phyloP scores from a whole-genome alignment of 1,140 invertebrate genomes.

The Eubasilissa regina region DNA sequence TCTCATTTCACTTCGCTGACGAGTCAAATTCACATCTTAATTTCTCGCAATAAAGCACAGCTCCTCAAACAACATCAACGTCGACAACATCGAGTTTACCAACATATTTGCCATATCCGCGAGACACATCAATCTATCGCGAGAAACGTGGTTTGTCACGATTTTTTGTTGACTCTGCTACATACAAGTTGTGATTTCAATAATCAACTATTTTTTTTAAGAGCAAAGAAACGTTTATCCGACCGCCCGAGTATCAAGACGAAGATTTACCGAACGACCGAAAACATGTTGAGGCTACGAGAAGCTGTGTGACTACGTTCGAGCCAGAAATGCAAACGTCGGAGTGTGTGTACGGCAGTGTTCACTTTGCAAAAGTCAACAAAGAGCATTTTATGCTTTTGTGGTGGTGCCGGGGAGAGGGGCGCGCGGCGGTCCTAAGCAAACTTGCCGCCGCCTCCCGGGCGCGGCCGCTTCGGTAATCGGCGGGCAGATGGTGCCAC shows the following conservation, averaged over 20 bases:
- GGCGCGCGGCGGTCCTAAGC: conserved; percentile 47
- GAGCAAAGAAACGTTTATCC: too few species aligned
- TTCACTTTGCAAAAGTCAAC: conserved; percentile 58
- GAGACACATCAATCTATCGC: too few species aligned
- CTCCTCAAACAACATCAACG: too few species aligned
- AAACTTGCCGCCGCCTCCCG: conserved; percentile 44
- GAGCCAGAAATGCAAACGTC: background rate
- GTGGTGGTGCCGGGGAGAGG: conserved; percentile 1
- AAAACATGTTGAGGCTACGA: background rate
- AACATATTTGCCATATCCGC: too few species aligned
- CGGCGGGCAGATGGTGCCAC: conserved; percentile 54
- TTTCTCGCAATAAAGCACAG: too few species aligned
- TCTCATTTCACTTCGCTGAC: too few species aligned
- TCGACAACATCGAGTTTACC: too few species aligned
- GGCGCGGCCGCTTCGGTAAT: conserved; percentile 49
- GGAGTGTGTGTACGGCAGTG: conserved; percentile 43
- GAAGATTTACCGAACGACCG: conserved; percentile 5
- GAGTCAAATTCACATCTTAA: too few species aligned
- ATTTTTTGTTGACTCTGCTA: too few species aligned
- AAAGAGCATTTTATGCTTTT: conserved; percentile 54
- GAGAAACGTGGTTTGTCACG: too few species aligned
- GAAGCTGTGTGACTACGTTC: background rate
- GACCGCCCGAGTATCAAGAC: background rate
- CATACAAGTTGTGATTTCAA: too few species aligned
- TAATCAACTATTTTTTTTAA: too few species aligned